Evolutionary conservation across 2,888 invertebrate species (phyloP).

Genomic region (Flexamia atlantica): DNA sequence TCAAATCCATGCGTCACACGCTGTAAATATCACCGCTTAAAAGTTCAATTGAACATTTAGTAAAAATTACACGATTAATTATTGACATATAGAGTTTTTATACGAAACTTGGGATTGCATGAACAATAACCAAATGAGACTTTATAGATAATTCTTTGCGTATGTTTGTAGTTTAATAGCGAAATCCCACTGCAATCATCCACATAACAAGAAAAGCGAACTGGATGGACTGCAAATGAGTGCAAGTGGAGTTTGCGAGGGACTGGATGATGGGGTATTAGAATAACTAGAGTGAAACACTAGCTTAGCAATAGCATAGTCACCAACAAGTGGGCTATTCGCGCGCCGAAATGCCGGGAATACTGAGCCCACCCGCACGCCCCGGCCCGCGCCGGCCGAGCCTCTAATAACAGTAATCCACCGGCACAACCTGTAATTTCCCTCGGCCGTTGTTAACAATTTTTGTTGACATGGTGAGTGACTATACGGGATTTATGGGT

Average conservation of each 20-base stretch:
- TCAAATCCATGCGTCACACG: too few relatives aligned
- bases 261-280: slow-evolving; percentile 1
- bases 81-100: too few relatives aligned
- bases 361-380: slow-evolving; percentile 30
- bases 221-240: neutral
- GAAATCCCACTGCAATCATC: too few relatives aligned
- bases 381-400: slow-evolving; percentile 34
- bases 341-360: slow-evolving; percentile 38
- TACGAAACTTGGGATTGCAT: too few relatives aligned
- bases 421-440: slow-evolving; percentile 63
- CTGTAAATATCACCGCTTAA: too few relatives aligned
- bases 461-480: slow-evolving; percentile 64
- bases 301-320: slow-evolving; percentile 27
- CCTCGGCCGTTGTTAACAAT: slow-evolving; percentile 63
- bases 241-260: neutral
- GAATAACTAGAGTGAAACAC: slow-evolving; percentile 4
- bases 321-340: slow-evolving; percentile 45
- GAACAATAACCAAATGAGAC: too few relatives aligned
- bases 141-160: too few relatives aligned
- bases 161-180: too few relatives aligned
- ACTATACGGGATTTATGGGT: slow-evolving; percentile 62
- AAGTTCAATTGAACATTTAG: too few relatives aligned
- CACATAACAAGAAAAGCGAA: neutral
- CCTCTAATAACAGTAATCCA: slow-evolving; percentile 63
- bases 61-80: too few relatives aligned